Conservation (phyloP, 2,888 invertebrate genomes). For the Caenorhabditis doughertyi region DNA sequence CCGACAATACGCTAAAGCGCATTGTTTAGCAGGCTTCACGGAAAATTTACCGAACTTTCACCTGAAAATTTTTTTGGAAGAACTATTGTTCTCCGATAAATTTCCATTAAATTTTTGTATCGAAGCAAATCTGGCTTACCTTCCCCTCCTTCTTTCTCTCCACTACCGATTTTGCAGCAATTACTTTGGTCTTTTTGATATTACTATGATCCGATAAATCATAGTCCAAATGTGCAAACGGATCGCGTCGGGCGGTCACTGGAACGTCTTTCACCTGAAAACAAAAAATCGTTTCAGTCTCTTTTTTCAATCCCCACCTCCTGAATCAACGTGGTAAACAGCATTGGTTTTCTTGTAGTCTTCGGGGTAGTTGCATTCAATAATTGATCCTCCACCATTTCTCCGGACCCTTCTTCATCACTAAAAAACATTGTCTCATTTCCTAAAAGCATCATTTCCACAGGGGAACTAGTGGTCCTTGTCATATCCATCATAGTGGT, state of each 20-base stretch:
- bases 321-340: conserved; percentile 46
- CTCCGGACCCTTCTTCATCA: conserved; percentile 55
- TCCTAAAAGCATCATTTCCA: conserved; percentile 21
- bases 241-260: conserved; percentile 45
- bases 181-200: conserved; percentile 4
- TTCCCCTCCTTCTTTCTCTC: conserved; percentile 16
- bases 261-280: conserved; percentile 17
- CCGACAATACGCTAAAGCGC: no score
- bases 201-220: conserved; percentile 50
- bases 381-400: neutral
- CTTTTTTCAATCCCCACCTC: conserved; percentile 5
- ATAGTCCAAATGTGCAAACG: conserved; percentile 50
- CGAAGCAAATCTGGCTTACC: neutral
- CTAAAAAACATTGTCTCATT: conserved; percentile 47
- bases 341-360: conserved; percentile 29
- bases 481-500: conserved; percentile 39
- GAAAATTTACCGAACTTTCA: no score
- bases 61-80: neutral
- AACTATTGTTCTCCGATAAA: neutral
- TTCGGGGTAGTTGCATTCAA: neutral
- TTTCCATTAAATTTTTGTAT: neutral
- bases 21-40: no score
- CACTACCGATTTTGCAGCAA: neutral
- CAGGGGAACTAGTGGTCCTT: conserved; percentile 34
- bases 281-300: no score